Percentiles rank a stretch among this genome's conserved stretches.
phyloP scores from a whole-genome alignment of 2,888 invertebrate genomes.

The Trachelus troglodyta region DNA sequence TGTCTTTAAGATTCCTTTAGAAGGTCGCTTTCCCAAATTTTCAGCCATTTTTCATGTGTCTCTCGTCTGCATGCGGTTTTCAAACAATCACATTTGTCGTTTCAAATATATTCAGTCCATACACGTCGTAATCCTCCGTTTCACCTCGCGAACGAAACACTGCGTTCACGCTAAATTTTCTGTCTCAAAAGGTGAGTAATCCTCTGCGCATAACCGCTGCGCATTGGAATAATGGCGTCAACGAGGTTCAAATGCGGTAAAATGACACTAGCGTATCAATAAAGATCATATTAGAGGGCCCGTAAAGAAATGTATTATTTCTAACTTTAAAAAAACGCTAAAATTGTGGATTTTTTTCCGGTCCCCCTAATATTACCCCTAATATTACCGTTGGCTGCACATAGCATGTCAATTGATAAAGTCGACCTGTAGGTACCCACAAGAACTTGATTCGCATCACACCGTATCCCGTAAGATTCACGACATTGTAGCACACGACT shows the following conservation, averaged over 20 bases:
- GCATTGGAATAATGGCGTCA: not conserved
- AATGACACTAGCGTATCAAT: not conserved
- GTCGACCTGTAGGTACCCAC: not conserved
- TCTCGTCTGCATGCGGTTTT: not conserved
- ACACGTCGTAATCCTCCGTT: not conserved
- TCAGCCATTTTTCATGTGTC: conserved; percentile 72
- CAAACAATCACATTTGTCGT: not conserved
- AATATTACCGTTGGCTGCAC: not conserved
- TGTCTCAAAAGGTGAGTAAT: not conserved
- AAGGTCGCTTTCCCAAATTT: conserved; percentile 84
- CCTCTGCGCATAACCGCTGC: not conserved
- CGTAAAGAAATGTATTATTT: too few species aligned
- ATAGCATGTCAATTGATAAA: not conserved
- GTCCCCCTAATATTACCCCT: too few species aligned
- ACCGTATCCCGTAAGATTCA: too few species aligned
- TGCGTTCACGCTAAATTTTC: not conserved
- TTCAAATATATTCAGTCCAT: not conserved
- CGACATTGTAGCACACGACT: too few species aligned
- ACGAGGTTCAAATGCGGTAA: not conserved
- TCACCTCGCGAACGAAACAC: not conserved
- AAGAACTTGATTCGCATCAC: too few species aligned
- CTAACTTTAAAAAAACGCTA: too few species aligned
- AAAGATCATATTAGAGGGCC: too few species aligned
- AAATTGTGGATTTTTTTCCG: too few species aligned
- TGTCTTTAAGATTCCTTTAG: conserved; percentile 92